phyloP scores from a whole-genome alignment of 2,797 vertebrate species.

The Phrynocephalus guinanensis region DNA sequence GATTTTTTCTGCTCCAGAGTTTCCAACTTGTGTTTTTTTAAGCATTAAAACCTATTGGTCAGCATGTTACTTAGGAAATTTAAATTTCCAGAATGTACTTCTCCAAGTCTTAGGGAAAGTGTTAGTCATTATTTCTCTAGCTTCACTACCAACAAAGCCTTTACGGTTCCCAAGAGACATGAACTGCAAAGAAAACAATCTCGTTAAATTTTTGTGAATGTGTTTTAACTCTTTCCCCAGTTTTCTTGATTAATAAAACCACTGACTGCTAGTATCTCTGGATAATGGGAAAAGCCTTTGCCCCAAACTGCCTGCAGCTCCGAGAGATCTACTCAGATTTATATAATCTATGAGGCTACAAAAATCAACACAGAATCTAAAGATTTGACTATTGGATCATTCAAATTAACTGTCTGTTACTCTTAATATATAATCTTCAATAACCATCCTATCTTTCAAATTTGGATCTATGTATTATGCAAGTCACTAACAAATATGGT shows the following conservation, averaged over 20 bases:
- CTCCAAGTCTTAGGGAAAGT: conserved; percentile 29
- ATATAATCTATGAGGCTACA: neutral
- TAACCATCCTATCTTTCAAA: neutral
- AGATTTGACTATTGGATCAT: neutral
- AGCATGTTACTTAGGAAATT: conserved; percentile 37
- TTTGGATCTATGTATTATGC: neutral
- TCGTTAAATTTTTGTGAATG: conserved; percentile 26
- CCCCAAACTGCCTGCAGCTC: neutral
- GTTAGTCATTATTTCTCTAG: conserved; percentile 39
- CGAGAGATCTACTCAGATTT: conserved; percentile 1
- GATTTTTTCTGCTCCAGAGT: neutral
- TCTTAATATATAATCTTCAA: neutral
- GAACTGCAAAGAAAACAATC: conserved; percentile 27
- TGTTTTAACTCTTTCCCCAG: conserved; percentile 29
- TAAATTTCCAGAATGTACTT: conserved; percentile 35
- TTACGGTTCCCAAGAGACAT: conserved; percentile 29
- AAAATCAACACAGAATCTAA: neutral
- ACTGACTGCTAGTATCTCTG: neutral
- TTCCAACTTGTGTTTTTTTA: conserved; percentile 7
- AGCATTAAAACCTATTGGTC: conserved; percentile 30
- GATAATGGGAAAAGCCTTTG: neutral
- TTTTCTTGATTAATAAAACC: conserved; percentile 14
- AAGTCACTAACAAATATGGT: neutral
- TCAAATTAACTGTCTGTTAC: neutral
- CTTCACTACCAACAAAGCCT: conserved; percentile 38